Conservation (phyloP, 2,113 vertebrate species). For the Pteruthius melanotis region DNA sequence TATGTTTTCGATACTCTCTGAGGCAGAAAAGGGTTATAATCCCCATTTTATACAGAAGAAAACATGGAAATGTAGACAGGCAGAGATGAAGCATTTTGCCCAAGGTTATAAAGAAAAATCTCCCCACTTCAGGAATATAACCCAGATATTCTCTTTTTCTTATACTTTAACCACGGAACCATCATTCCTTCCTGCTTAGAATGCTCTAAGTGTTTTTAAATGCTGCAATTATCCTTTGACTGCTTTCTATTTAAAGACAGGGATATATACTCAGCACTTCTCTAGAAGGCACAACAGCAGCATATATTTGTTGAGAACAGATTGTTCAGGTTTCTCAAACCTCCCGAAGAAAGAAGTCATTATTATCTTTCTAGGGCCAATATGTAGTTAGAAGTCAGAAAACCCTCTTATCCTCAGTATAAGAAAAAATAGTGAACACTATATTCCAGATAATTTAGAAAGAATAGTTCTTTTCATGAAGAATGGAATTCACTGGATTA, state of each 20-base stretch:
- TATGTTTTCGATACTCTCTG: neutral
- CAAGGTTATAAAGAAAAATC: neutral
- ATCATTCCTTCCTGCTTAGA: neutral
- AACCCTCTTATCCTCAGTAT: neutral
- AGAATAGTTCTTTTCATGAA: neutral
- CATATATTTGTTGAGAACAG: neutral
- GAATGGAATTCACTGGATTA: neutral
- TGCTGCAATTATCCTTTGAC: slow-evolving; percentile 19
- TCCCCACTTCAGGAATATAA: neutral
- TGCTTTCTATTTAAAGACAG: slow-evolving; percentile 34
- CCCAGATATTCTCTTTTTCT: neutral
- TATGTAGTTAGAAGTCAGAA: neutral
- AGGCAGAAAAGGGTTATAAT: neutral
- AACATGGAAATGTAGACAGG: neutral
- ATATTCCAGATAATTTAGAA: neutral
- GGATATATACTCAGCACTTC: neutral
- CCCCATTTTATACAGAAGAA: neutral
- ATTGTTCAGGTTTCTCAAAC: neutral
- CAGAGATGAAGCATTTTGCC: neutral
- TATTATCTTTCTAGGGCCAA: neutral
- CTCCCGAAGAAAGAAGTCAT: neutral
- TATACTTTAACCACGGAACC: neutral
- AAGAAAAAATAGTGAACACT: neutral
- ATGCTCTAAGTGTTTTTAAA: slow-evolving; percentile 12
- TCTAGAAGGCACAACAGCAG: neutral